Evolutionary conservation across 2,113 vertebrate species (phyloP).

Genomic region (Ochotona curzoniae): DNA sequence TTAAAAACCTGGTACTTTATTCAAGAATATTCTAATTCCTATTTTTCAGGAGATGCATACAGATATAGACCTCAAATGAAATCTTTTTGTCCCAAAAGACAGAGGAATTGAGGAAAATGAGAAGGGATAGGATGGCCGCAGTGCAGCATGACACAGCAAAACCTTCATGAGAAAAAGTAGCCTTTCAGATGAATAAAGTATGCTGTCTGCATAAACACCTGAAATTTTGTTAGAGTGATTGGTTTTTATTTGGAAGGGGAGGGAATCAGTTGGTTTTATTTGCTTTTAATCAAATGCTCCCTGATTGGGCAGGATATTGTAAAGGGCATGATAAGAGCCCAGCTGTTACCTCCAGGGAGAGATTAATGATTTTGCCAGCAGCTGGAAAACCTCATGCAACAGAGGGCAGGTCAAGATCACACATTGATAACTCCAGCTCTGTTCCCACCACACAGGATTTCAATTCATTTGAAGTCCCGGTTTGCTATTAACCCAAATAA

Average conservation of each 20-base stretch:
- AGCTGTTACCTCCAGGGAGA: conserved; percentile 43
- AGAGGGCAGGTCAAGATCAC: conserved; percentile 56
- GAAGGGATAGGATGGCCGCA: not conserved
- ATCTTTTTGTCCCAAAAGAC: not conserved
- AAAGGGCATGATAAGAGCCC: not conserved
- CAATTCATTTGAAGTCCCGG: conserved; percentile 1
- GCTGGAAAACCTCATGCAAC: conserved; percentile 29
- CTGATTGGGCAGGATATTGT: conserved; percentile 46
- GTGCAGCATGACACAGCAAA: not conserved
- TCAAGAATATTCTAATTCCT: not conserved
- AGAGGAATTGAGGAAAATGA: not conserved
- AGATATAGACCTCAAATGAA: not conserved
- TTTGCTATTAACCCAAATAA: conserved; percentile 49
- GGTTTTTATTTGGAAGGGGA: not conserved
- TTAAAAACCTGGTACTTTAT: not conserved
- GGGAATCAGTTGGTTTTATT: not conserved
- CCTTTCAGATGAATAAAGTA: not conserved
- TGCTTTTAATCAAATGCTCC: conserved; percentile 11
- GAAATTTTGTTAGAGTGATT: not conserved
- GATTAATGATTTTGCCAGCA: conserved; percentile 16
- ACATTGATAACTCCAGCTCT: not conserved
- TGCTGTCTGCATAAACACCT: not conserved
- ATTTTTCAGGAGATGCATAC: not conserved
- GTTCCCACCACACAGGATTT: not conserved
- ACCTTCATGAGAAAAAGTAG: not conserved